Base-by-base conservation (phyloP, 1,140 invertebrate species). In the Drosophila chauvacae region DNA sequence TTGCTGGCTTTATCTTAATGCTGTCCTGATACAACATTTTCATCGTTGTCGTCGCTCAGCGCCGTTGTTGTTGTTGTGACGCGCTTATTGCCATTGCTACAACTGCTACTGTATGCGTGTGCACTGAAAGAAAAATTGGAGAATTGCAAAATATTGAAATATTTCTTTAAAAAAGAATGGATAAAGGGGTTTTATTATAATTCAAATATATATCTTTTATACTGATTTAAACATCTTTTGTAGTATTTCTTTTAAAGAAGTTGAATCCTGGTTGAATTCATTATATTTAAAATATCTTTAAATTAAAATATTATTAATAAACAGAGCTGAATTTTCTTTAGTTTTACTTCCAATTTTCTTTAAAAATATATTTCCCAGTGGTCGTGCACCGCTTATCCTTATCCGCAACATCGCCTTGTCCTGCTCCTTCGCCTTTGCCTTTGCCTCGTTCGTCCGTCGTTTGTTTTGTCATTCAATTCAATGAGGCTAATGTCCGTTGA, bases 401-500 rank as follows among this genome's bases (percentile, higher is more conserved):
- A 90, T 88, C 83, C 83, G 72, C 77, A 88, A 90, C 81, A 83
- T 90, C 80, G 85, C 78, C 62, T 65, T 70, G 71, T 71, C 57
- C 58, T 63, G 70, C 61, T 74, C 53, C 59, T 53, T 80, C 62
- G 68, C 63, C 63, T 42, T 82, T 55, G 69, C 61, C 71, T 63
- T 59, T 55, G 69, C 48, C 45, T 28, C 41, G 58, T 35, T 56
- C 33, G 74, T 71, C 75, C 77, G 83, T 91, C 87, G 85, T 90
- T 90, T 90, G 85, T 90, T 90, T 90, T 90, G 87, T 91, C 83
- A 91, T 91, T 91, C 87, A 91, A 91, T 91, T 91, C 88, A 91
- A 91, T 91, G 83, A 91, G 88, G 88, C 88, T 91, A 91, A 91
- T 91, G 88, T 91, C 88, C 88, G 88, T 84, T 91, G 88, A 91